Percentiles rank a stretch among this genome's conserved stretches.
phyloP scores from a whole-genome alignment of 2,797 vertebrate genomes.

The Austrolebias charrua region DNA sequence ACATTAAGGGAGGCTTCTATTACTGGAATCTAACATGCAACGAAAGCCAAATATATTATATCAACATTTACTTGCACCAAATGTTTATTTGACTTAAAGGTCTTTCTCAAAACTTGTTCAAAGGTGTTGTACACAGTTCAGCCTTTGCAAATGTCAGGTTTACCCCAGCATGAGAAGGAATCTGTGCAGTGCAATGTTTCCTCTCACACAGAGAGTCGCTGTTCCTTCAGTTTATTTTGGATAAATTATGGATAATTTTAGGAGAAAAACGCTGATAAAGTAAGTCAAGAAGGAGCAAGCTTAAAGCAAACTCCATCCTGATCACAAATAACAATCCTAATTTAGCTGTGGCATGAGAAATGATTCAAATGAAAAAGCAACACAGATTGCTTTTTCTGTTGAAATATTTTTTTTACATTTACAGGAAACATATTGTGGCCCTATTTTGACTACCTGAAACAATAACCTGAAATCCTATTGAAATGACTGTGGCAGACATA shows the following conservation, averaged over 20 bases:
- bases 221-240: slow-evolving; percentile 25
- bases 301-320: background rate
- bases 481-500: background rate
- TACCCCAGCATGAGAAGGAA: slow-evolving; percentile 27
- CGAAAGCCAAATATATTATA: slow-evolving; percentile 21
- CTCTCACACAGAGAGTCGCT: slow-evolving; percentile 13
- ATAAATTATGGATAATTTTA: slow-evolving; percentile 23
- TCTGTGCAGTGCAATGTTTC: slow-evolving; percentile 19
- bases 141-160: slow-evolving; percentile 67
- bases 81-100: slow-evolving; percentile 42
- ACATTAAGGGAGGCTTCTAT: background rate
- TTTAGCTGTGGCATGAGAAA: background rate
- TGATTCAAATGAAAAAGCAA: background rate
- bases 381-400: background rate
- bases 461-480: background rate
- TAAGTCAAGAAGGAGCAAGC: background rate
- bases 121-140: slow-evolving; percentile 44
- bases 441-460: background rate
- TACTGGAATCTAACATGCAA: background rate
- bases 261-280: slow-evolving; percentile 18
- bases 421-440: background rate
- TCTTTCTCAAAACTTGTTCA: slow-evolving; percentile 44
- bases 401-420: background rate
- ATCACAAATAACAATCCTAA: background rate
- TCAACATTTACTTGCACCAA: slow-evolving; percentile 26